Conservation (phyloP, 2,888 invertebrate genomes). For the Ypsolopha scabrella region DNA sequence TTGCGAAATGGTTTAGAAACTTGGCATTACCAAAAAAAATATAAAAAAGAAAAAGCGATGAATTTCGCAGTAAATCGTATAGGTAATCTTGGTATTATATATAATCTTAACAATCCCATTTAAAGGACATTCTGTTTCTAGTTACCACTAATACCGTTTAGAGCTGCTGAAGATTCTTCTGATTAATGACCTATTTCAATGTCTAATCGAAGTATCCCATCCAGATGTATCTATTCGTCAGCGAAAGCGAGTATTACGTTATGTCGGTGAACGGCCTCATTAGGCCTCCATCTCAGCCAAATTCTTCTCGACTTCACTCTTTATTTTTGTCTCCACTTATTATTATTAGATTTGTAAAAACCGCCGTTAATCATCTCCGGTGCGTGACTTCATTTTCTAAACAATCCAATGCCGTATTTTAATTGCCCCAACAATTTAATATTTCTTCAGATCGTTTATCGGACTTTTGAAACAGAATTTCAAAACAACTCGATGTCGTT, state of each 20-base stretch:
- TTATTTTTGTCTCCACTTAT: conserved; percentile 45
- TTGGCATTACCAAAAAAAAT: too few relatives aligned
- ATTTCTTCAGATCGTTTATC: not conserved
- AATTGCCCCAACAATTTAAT: not conserved
- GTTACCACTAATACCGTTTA: too few relatives aligned
- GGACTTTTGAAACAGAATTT: not conserved
- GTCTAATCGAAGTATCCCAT: not conserved
- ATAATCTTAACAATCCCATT: too few relatives aligned
- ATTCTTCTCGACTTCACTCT: conserved; percentile 27
- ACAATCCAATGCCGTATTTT: not conserved
- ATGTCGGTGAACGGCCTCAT: conserved; percentile 50
- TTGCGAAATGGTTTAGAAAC: too few relatives aligned
- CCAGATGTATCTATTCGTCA: not conserved
- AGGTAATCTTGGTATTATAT: too few relatives aligned
- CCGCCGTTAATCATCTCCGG: conserved; percentile 30
- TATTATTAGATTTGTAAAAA: conserved; percentile 42
- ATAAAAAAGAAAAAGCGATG: too few relatives aligned
- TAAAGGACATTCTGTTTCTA: too few relatives aligned
- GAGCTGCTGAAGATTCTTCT: too few relatives aligned
- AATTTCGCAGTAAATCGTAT: too few relatives aligned
- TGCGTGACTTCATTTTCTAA: not conserved
- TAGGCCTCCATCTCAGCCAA: conserved; percentile 35
- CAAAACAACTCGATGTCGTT: too few relatives aligned
- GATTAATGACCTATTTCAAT: not conserved
- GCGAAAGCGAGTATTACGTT: conserved; percentile 6